Conservation (phyloP, 2,888 invertebrate species). For the Tribolium freemani region DNA sequence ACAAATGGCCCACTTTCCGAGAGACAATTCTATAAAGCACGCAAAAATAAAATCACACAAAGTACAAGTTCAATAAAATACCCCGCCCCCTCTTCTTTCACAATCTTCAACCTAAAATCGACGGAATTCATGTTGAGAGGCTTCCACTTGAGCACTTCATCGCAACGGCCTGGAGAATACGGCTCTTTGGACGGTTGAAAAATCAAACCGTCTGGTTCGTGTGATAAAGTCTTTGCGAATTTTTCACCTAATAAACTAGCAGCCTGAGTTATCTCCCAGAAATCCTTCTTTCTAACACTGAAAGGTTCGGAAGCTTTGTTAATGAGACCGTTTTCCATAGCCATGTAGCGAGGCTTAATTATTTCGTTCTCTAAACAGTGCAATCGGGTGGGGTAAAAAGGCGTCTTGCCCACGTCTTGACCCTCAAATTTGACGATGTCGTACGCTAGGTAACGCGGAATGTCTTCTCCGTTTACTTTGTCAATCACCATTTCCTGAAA, state of each 20-base stretch:
- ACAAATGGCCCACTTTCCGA: conserved; percentile 77
- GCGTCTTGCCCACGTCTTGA: conserved; percentile 80
- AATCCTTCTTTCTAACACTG: conserved; percentile 90
- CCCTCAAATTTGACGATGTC: conserved; percentile 91
- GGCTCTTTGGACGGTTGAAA: conserved; percentile 94
- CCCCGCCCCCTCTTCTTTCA: conserved; percentile 80
- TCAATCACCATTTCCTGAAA: conserved; percentile 96
- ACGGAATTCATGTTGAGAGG: conserved; percentile 94
- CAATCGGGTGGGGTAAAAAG: conserved; percentile 83
- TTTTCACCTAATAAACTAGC: conserved; percentile 82
- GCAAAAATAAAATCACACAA: background rate
- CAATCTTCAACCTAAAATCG: conserved; percentile 92
- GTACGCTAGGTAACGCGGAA: conserved; percentile 94
- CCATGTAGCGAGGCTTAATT: conserved; percentile 79
- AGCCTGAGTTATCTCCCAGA: conserved; percentile 87
- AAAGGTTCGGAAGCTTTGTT: conserved; percentile 88
- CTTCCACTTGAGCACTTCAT: conserved; percentile 97
- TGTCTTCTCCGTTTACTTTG: conserved; percentile 79
- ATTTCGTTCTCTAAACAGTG: conserved; percentile 83
- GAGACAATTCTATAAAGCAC: conserved; percentile 52
- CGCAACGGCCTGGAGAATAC: conserved; percentile 87
- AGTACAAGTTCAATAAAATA: conserved; percentile 58
- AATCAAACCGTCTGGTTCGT: conserved; percentile 98
- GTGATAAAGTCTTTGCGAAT: conserved; percentile 86
- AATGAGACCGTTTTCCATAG: conserved; percentile 83